Evolutionary conservation across 2,113 vertebrate species (phyloP).

Genomic region (Brachypodius melanocephalos): DNA sequence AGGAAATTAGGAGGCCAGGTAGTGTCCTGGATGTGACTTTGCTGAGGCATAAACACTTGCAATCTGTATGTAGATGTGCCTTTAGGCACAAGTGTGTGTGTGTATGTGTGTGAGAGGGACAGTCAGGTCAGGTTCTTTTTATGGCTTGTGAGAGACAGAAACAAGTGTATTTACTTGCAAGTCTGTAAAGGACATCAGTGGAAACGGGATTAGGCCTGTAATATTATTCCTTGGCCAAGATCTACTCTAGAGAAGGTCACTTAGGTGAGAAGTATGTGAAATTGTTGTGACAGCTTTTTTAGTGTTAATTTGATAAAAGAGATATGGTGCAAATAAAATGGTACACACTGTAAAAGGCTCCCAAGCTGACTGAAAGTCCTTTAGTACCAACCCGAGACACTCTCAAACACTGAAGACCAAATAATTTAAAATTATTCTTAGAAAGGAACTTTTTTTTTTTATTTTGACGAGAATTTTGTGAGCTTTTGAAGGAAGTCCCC

Average conservation of each 20-base stretch:
- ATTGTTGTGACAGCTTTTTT: constrained; percentile 37
- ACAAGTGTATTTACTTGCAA: constrained; percentile 13
- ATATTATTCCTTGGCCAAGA: constrained; percentile 16
- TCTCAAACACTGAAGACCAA: not conserved
- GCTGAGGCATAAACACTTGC: not conserved
- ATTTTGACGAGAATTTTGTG: not conserved
- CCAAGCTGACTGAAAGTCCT: not conserved
- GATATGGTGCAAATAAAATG: constrained; percentile 22
- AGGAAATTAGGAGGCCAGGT: not conserved
- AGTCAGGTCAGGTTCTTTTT: not conserved
- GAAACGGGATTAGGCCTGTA: constrained; percentile 33
- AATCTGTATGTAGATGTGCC: not conserved
- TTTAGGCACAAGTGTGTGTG: not conserved
- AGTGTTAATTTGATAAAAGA: constrained; percentile 52
- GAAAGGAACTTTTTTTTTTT: not conserved
- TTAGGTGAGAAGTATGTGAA: constrained; percentile 23
- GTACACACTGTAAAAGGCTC: not conserved
- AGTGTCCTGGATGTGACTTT: not conserved
- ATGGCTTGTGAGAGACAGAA: constrained; percentile 1
- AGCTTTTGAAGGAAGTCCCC: not conserved
- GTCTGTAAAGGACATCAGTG: constrained; percentile 14
- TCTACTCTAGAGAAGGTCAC: not conserved
- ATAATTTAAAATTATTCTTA: not conserved
- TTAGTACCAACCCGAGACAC: not conserved
- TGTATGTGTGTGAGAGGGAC: not conserved